phyloP scores from a whole-genome alignment of 2,113 vertebrate species.

The Embiotoca jacksoni region DNA sequence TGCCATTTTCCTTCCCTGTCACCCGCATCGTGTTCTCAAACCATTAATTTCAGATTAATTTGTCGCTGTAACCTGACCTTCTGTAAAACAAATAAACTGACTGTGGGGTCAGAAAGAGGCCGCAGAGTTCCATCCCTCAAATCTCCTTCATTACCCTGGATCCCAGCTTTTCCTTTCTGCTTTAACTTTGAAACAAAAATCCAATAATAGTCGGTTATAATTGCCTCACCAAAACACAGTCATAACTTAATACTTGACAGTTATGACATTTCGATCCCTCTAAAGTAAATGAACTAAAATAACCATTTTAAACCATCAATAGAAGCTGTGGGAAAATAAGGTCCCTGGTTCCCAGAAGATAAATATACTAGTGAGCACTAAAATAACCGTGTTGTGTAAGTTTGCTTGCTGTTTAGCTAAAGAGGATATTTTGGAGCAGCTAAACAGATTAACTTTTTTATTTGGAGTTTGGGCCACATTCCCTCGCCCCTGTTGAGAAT shows the following conservation, averaged over 20 bases:
- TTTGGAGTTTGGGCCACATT: constrained; percentile 28
- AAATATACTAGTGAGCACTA: neutral
- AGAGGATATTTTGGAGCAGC: constrained; percentile 36
- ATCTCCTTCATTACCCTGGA: neutral
- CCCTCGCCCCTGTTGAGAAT: constrained; percentile 66
- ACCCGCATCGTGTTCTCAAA: neutral
- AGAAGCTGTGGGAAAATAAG: neutral
- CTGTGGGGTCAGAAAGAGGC: neutral
- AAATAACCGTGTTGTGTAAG: neutral
- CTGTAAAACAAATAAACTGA: constrained; percentile 6
- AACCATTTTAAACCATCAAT: neutral
- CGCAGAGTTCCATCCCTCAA: neutral
- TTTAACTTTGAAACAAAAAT: neutral
- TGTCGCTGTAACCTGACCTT: neutral
- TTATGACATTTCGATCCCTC: neutral
- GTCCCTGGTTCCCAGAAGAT: neutral
- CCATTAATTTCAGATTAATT: neutral
- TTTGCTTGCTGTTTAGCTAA: neutral
- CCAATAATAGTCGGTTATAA: neutral
- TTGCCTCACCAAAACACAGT: neutral
- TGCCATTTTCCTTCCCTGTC: neutral
- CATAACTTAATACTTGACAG: neutral
- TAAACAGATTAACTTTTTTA: constrained; percentile 38
- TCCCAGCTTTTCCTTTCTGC: neutral
- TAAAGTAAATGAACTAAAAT: neutral